phyloP scores from a whole-genome alignment of 2,797 vertebrate genomes.

The Aselliscus stoliczkanus region DNA sequence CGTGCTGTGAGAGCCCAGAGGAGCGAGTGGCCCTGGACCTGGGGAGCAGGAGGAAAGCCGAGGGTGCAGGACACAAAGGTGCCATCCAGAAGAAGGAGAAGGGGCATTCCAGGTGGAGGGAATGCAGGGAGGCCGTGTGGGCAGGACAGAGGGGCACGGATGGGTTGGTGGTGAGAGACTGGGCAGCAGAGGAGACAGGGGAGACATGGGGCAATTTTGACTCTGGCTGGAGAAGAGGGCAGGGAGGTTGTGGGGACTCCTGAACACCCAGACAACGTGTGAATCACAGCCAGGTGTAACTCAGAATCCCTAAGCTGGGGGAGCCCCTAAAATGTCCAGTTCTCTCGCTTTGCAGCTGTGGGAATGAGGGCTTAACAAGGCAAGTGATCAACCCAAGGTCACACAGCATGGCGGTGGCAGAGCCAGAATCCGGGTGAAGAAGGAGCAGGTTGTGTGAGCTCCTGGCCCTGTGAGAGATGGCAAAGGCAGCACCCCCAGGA shows the following conservation, averaged over 20 bases:
- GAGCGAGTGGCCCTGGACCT: fast-evolving
- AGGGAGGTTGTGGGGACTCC: not conserved
- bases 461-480: not conserved
- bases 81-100: not conserved
- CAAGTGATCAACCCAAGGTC: not conserved
- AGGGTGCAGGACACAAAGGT: not conserved
- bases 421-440: not conserved
- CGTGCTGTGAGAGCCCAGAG: not conserved
- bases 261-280: fast-evolving
- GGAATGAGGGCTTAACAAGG: not conserved
- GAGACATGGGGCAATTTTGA: fast-evolving
- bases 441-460: not conserved
- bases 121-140: not conserved
- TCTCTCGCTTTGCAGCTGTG: not conserved
- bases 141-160: not conserved
- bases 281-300: no score
- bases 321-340: not conserved
- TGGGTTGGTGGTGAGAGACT: not conserved
- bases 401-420: not conserved
- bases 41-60: not conserved
- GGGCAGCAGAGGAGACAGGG: not conserved
- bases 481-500: not conserved
- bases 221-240: not conserved
- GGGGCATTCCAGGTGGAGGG: fast-evolving
- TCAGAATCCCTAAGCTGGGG: not conserved